Evolutionary conservation across 2,888 invertebrate species (phyloP).

Genomic region (Drosophila lacicola): DNA sequence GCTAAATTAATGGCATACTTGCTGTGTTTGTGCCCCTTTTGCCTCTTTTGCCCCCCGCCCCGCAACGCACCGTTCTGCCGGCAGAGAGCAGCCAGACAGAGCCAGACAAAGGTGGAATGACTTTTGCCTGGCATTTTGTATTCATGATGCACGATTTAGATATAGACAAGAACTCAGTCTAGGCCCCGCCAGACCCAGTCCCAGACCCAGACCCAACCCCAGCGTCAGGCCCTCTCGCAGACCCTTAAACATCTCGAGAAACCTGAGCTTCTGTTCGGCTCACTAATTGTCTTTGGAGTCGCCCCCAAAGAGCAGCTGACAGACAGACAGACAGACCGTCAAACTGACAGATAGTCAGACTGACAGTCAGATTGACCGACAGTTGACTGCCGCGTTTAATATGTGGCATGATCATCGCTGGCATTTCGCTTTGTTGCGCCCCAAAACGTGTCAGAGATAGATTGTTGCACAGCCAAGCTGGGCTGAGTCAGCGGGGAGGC

Average conservation of each 20-base stretch:
- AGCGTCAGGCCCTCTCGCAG: neutral
- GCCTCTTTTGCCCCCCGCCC: neutral
- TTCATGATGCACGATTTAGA: constrained; percentile 56
- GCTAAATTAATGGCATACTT: constrained; percentile 70
- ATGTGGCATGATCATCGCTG: constrained; percentile 58
- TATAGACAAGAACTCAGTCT: constrained; percentile 44
- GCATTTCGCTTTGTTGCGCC: constrained; percentile 57
- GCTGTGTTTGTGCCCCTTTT: constrained; percentile 15
- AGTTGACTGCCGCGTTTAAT: constrained; percentile 58
- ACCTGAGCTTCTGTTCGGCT: constrained; percentile 28
- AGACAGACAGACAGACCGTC: neutral
- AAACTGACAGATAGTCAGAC: neutral
- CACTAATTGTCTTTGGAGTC: constrained; percentile 56
- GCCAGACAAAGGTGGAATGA: constrained; percentile 59
- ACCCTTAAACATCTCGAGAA: neutral
- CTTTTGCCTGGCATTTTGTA: constrained; percentile 42
- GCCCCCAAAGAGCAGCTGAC: constrained; percentile 12
- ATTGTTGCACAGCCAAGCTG: constrained; percentile 56
- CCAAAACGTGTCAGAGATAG: constrained; percentile 64
- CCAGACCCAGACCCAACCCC: neutral
- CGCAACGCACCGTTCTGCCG: neutral
- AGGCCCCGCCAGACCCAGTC: neutral
- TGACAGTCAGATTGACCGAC: too few relatives aligned
- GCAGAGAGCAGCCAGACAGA: constrained; percentile 16
- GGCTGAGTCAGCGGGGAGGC: neutral